Evolutionary conservation across 2,113 vertebrate species (phyloP).

Genomic region (Todiramphus chloris): DNA sequence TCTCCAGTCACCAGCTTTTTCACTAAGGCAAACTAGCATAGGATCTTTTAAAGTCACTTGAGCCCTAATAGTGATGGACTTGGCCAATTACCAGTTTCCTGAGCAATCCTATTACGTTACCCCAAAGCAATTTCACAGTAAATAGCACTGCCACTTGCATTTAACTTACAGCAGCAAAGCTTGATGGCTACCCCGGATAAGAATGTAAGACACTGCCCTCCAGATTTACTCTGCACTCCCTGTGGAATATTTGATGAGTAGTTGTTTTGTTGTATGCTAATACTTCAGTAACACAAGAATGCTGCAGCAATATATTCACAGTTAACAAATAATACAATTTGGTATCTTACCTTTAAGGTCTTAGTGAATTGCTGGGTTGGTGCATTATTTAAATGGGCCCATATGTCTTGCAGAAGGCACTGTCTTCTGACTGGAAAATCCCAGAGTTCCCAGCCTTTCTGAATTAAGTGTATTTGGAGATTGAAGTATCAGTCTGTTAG

Average conservation of each 20-base stretch:
- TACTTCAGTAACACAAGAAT: neutral
- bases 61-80: neutral
- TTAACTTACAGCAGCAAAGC: neutral
- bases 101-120: neutral
- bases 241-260: neutral
- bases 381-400: neutral
- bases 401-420: conserved; percentile 32
- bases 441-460: fast-evolving
- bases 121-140: neutral
- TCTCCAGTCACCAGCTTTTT: neutral
- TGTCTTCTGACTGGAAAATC: neutral
- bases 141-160: neutral
- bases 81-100: neutral
- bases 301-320: neutral
- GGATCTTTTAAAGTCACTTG: neutral
- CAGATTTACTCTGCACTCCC: neutral
- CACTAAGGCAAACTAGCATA: neutral
- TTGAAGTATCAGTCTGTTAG: neutral
- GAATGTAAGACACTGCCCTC: neutral
- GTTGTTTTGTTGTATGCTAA: neutral
- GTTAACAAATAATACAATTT: neutral
- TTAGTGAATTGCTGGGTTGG: neutral
- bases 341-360: neutral
- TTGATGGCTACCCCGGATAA: neutral
- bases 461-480: fast-evolving